Evolutionary conservation across 2,113 vertebrate species (phyloP).

Genomic region (Rhabdomys dilectus): DNA sequence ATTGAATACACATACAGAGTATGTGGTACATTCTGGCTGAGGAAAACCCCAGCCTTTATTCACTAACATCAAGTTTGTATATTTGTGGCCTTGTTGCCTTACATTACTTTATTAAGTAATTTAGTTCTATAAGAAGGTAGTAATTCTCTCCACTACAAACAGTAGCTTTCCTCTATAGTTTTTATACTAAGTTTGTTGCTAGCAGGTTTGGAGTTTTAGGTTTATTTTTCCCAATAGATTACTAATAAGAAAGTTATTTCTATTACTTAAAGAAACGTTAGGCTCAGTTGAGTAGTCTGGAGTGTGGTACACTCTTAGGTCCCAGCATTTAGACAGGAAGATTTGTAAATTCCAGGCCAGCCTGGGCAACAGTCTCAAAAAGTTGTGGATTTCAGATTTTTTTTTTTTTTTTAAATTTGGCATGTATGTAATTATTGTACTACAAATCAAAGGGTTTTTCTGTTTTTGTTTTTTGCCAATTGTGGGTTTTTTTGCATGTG

Average conservation of each 20-base stretch:
- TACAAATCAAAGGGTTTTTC: background rate
- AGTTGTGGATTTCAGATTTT: background rate
- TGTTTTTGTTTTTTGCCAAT: background rate
- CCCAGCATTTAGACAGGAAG: background rate
- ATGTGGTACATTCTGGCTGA: background rate
- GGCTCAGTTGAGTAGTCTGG: background rate
- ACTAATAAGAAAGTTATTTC: background rate
- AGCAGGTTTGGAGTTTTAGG: background rate
- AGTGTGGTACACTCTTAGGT: background rate
- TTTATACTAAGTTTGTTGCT: slow-evolving; percentile 20
- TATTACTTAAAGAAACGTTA: background rate
- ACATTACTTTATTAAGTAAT: slow-evolving; percentile 3
- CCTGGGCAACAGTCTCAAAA: background rate
- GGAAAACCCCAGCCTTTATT: background rate
- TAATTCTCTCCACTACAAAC: slow-evolving; percentile 35
- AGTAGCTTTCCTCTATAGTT: background rate
- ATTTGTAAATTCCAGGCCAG: background rate
- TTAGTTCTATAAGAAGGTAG: background rate
- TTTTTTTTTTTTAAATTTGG: background rate
- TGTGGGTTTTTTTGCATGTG: background rate
- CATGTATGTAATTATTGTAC: background rate
- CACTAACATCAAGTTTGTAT: background rate
- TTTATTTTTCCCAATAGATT: background rate
- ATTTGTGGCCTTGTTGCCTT: background rate
- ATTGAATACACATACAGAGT: background rate